Evolutionary conservation across 2,888 invertebrate species (phyloP), one percentile per base, ranked within the genome.

Genomic region (Exephanes ischioxanthus): DNA sequence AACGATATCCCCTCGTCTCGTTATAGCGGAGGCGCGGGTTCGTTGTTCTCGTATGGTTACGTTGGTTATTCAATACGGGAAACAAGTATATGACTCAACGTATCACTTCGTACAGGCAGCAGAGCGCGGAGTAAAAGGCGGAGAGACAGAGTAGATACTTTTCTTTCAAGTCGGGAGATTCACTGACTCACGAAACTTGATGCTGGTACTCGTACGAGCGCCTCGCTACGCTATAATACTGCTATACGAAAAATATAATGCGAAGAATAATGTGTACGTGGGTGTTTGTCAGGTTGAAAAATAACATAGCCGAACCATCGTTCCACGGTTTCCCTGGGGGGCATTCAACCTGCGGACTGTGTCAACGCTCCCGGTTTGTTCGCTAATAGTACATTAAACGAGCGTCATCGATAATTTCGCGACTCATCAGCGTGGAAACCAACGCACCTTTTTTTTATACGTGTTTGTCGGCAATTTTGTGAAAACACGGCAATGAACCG

Each of bases 21-120:
- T 81, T 76, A 75, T 53, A 63, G 61, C 55, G 7, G 53, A 53
- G 51, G 9, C 72, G 26, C 53, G 14, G 11, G 37, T 22, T 22
- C 16, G 68, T 37, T 41, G 58, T 73, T 75, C 81, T 37, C 30
- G 61, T 76, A 76, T 70, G 68, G 48, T 70, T 75, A 61, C 70
- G 61, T 70, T 41, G 81, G 70, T 81, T 81, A 81, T 81, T 76
- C 75, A 76, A 81, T 70, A 81, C 51, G 58, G n/a, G 80, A 80
- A 75, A 58, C 80, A 58, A 80, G 72, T 58, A 19, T 80, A 80
- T 67, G 72, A 68, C 73, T 75, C 75, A 61, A 45, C 75, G 37
- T 75, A 81, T 75, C 33, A 81, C 76, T 61, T 70, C 58, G 16
- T 67, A 68, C 45, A 16, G 41, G 68, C 22, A 58, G 48, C 68